phyloP scores from a whole-genome alignment of 1,140 invertebrate genomes.

The Bombyx mandarina region DNA sequence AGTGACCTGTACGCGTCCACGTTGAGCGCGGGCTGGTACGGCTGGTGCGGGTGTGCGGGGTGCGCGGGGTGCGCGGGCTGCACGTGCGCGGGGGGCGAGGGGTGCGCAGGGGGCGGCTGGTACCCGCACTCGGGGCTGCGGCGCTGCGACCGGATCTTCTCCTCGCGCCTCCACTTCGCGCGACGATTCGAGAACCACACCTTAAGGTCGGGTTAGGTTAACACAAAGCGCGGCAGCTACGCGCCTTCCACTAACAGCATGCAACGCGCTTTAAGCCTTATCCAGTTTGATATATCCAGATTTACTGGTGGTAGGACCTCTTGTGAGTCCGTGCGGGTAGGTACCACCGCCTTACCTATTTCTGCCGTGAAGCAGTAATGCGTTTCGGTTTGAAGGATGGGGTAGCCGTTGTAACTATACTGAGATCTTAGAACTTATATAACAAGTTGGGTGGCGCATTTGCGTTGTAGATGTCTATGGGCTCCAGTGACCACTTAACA shows the following conservation, averaged over 20 bases:
- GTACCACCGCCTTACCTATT: no score
- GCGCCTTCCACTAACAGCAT: slow-evolving; percentile 14
- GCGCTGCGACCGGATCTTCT: slow-evolving; percentile 94
- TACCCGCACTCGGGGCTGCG: slow-evolving; percentile 75
- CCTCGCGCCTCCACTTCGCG: slow-evolving; percentile 98
- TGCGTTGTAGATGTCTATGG: no score
- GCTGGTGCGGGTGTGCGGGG: slow-evolving; percentile 27
- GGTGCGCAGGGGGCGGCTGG: slow-evolving; percentile 57
- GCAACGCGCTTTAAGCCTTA: neutral
- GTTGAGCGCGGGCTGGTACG: slow-evolving; percentile 50
- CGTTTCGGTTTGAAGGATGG: no score
- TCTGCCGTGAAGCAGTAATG: no score
- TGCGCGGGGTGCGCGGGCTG: slow-evolving; percentile 57
- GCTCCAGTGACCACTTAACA: no score
- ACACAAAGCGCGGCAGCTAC: slow-evolving; percentile 35
- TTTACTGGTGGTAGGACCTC: no score
- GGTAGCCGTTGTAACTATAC: no score
- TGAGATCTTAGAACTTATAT: no score
- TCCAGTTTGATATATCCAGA: neutral
- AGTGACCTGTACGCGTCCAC: slow-evolving; percentile 53
- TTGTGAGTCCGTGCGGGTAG: no score
- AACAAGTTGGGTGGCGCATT: no score
- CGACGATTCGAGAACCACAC: slow-evolving; percentile 99
- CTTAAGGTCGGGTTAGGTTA: slow-evolving; percentile 73
- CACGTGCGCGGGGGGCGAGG: slow-evolving; percentile 47